A percentile compares a stretch with the other conserved stretches of the same genome.
Evolutionary conservation across 2,888 invertebrate genomes (phyloP).

Genomic region (Pandemis cinnamomeana): DNA sequence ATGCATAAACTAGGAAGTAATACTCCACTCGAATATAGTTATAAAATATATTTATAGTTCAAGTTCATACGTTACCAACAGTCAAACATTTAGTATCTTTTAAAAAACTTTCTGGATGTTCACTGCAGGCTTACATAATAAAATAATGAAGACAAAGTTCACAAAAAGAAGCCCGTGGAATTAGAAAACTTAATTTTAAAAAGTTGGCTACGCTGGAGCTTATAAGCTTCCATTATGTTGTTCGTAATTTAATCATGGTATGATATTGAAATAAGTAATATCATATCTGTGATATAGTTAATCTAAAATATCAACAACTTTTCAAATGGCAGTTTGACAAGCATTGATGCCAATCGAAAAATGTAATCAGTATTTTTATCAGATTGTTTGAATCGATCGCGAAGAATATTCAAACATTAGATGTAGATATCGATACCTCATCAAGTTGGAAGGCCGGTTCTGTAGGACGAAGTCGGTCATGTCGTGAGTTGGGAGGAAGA

Average conservation of each 20-base stretch:
- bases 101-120: constrained; percentile 48
- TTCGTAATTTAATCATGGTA: constrained; percentile 45
- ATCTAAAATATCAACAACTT: constrained; percentile 34
- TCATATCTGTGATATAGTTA: constrained; percentile 55
- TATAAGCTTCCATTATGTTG: constrained; percentile 53
- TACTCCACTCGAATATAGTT: constrained; percentile 61
- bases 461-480: constrained; percentile 18
- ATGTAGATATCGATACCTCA: constrained; percentile 36
- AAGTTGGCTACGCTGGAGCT: constrained; percentile 51
- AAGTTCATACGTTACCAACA: constrained; percentile 57
- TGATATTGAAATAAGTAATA: constrained; percentile 52
- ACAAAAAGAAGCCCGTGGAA: constrained; percentile 48
- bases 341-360: constrained; percentile 34
- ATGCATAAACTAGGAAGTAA: constrained; percentile 58
- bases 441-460: constrained; percentile 35
- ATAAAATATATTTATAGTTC: constrained; percentile 55
- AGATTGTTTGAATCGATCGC: constrained; percentile 45
- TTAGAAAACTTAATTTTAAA: constrained; percentile 52
- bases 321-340: constrained; percentile 41
- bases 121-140: constrained; percentile 47
- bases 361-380: constrained; percentile 53
- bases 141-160: constrained; percentile 33
- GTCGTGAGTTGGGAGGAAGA: constrained; percentile 21
- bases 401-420: constrained; percentile 33
- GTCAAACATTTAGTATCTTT: constrained; percentile 53